A percentile compares a stretch with the other conserved stretches of the same genome.
Conservation (phyloP, 2,113 vertebrate species). For the Xenopus laevis region DNA sequence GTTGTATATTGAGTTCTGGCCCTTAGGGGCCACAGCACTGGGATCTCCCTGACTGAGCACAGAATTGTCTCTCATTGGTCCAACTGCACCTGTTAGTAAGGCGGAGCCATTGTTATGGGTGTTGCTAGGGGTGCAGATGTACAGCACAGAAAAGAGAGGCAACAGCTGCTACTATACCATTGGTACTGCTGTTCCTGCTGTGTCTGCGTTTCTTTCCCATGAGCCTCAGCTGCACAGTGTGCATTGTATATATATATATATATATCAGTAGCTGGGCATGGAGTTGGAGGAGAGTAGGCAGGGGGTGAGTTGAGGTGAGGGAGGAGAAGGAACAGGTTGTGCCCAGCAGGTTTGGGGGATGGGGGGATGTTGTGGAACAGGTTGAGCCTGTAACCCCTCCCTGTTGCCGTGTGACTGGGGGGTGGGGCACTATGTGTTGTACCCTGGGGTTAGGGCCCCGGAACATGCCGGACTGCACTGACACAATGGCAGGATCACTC, state of each 20-base stretch:
- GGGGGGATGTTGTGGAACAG: conserved; percentile 46
- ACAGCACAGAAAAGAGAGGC: no score
- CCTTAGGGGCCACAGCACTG: not conserved
- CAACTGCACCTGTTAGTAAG: no score
- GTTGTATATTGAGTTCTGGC: not conserved
- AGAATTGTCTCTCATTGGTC: no score
- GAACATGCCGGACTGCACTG: not conserved
- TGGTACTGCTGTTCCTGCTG: no score
- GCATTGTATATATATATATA: no score
- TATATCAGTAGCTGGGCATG: not conserved
- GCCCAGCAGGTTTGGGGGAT: conserved; percentile 10
- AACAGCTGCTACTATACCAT: no score
- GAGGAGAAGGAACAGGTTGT: conserved; percentile 18
- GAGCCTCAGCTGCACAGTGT: no score
- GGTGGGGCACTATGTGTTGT: not conserved
- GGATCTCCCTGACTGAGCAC: not conserved
- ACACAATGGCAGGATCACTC: not conserved
- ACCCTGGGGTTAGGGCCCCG: not conserved
- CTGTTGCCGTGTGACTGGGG: conserved; percentile 15
- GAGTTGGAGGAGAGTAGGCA: not conserved
- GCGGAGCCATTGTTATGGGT: no score
- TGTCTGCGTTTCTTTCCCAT: no score
- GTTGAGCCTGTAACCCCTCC: conserved; percentile 46
- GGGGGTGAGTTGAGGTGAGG: conserved; percentile 44
- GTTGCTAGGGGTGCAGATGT: no score